Conservation (phyloP, 2,113 vertebrate genomes). For the Arizona elegans region DNA sequence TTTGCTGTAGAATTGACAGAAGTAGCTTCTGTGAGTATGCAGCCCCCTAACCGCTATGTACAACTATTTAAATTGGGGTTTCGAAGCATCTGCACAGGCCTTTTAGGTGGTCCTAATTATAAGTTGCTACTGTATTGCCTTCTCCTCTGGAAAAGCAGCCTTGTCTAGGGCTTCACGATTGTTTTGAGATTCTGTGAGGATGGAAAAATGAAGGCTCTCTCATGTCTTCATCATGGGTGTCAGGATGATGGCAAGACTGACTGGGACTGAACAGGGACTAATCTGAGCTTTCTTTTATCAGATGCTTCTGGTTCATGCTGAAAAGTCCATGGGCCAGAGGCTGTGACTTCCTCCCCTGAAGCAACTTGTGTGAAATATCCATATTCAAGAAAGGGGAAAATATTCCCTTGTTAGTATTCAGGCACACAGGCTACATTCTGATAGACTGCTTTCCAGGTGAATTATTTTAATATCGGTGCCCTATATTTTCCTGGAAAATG, state of each 20-base stretch:
- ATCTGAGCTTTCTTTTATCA: not conserved
- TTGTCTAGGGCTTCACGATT: not conserved
- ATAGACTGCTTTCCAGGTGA: not conserved
- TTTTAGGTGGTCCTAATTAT: not conserved
- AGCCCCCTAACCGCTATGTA: not conserved
- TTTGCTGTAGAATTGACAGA: not conserved
- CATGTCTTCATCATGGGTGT: not conserved
- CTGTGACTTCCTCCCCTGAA: not conserved
- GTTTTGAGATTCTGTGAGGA: not conserved
- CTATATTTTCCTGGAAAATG: conserved; percentile 21
- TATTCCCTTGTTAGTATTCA: not conserved
- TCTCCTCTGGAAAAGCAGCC: not conserved
- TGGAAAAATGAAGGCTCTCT: not conserved
- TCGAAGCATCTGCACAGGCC: not conserved
- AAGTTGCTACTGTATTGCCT: not conserved
- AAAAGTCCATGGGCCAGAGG: not conserved
- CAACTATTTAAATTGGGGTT: not conserved
- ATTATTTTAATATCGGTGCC: conserved; percentile 14
- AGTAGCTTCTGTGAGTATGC: not conserved
- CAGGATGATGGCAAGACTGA: not conserved
- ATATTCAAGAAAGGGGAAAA: not conserved
- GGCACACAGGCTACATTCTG: not conserved
- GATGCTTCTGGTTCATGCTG: not conserved
- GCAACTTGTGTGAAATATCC: not conserved
- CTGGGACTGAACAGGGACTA: not conserved